These are phyloP conservation scores for Cactoblastis cactorum DNA, from an alignment of 2,888 invertebrate species.

Conservation along the genomic window DNA sequence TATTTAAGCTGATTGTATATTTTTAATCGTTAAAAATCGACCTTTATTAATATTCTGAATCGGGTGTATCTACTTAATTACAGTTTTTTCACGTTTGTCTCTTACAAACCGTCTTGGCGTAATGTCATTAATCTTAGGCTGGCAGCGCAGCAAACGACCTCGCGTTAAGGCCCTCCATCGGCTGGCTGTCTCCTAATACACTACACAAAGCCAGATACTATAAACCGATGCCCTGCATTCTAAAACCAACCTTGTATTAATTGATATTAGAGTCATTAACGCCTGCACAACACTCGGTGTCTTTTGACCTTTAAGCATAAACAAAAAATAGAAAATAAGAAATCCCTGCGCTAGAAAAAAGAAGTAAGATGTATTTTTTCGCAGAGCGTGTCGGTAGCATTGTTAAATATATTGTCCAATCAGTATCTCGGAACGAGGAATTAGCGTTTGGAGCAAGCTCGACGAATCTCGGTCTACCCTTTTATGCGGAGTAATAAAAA, in stretches of 20 bases:
- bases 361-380: slow-evolving; percentile 72
- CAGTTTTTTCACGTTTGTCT: slow-evolving; percentile 65
- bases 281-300: slow-evolving; percentile 38
- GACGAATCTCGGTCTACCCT: slow-evolving; percentile 67
- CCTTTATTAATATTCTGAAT: slow-evolving; percentile 30
- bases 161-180: slow-evolving; percentile 73
- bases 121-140: slow-evolving; percentile 75
- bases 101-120: slow-evolving; percentile 69
- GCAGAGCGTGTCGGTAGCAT: slow-evolving; percentile 68
- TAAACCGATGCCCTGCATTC: slow-evolving; percentile 55
- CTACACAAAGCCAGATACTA: slow-evolving; percentile 57
- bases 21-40: too few species aligned
- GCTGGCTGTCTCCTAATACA: slow-evolving; percentile 67
- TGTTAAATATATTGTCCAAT: slow-evolving; percentile 79
- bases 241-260: slow-evolving; percentile 66
- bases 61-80: slow-evolving; percentile 51
- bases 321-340: slow-evolving; percentile 60
- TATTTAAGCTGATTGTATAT: too few species aligned
- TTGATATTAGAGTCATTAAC: slow-evolving; percentile 67
- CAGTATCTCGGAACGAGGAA: slow-evolving; percentile 70
- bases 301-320: slow-evolving; percentile 50
- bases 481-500: slow-evolving; percentile 70
- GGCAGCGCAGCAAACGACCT: slow-evolving; percentile 76
- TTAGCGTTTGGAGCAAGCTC: slow-evolving; percentile 67
- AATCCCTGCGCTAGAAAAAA: slow-evolving; percentile 58